Base-by-base conservation (phyloP, 2,113 vertebrate genomes). In the Oncorhynchus tshawytscha region DNA sequence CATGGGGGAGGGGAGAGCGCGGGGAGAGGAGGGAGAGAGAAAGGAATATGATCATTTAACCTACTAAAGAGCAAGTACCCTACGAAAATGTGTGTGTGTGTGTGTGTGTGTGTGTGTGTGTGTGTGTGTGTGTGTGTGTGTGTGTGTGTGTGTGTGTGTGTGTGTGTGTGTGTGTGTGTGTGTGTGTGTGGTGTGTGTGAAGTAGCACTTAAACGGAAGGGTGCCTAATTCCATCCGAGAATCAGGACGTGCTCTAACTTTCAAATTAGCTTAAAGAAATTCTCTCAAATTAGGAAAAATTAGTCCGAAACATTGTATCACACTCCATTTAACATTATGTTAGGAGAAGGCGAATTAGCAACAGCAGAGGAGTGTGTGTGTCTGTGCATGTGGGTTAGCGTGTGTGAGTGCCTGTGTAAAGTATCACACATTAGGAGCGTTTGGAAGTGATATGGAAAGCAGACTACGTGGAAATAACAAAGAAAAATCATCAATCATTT, bases 221-320 rank as follows among this genome's bases (percentile, higher is more conserved):
- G 77, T 76, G 60, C 27, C 70, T 80, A 71, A 73, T 85, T 88
- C 86, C 81, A 85, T 88, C 86, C 80, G 81, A 83, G 84, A 68
- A 74, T 18, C 51, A 4, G 3, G 15, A 18, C 16, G 51, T 54
- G 51, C 84, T 84, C 76, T 68, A 76, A 90, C 88, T 91, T 92
- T 92, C 83, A 92, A 91, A 89, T 82, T 25, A 89, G 86, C 90
- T 92, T 77, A 87, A 84, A 72, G 78, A 86, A 88, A 87, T 78
- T 71, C 78, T 75, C 70, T 82, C 76, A 88, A 89, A 91, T 86
- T 85, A 90, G 80, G 76, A 89, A 90, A 91, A 91, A 91, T 88
- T 62, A 79, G 86, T 48, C 85, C 75, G 75, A 91, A 88, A 87
- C 73, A 86, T 83, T 74, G 77, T 22, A 82, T 87, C 88, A 89